Evolutionary conservation across 2,113 vertebrate genomes (phyloP).

Genomic region (Myrmecobius fasciatus): DNA sequence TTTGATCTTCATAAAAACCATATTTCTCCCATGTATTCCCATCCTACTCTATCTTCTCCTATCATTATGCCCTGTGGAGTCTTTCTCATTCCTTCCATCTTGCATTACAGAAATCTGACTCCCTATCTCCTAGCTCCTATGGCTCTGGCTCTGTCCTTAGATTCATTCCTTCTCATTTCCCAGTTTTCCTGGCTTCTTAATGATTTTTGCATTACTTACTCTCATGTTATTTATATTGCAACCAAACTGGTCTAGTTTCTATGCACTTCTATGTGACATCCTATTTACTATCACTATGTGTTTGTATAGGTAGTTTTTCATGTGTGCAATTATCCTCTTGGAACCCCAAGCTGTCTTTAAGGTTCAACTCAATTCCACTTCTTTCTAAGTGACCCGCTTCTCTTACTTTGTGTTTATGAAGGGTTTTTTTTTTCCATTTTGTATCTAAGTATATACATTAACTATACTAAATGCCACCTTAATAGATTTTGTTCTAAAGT

Average conservation of each 20-base stretch:
- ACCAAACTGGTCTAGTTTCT: neutral
- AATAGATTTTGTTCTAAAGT: neutral
- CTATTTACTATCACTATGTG: neutral
- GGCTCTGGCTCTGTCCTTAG: neutral
- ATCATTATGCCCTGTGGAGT: no score
- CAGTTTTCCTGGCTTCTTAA: neutral
- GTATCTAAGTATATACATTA: neutral
- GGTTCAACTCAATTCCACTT: neutral
- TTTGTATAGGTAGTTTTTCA: neutral
- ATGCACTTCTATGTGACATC: neutral
- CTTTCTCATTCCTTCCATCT: neutral
- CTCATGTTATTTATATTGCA: neutral
- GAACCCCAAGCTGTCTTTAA: neutral
- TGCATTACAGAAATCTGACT: neutral
- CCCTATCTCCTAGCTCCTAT: neutral
- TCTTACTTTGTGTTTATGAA: neutral
- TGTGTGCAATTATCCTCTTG: neutral
- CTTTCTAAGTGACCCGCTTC: neutral
- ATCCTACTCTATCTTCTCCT: neutral
- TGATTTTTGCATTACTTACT: neutral
- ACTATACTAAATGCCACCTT: neutral
- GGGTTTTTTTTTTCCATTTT: neutral
- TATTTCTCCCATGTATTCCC: neutral
- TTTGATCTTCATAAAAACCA: no score
- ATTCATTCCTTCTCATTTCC: neutral